Percentiles rank a stretch among this genome's conserved stretches.
Conservation (phyloP, 2,113 vertebrate genomes). For the Hemichromis elongatus region DNA sequence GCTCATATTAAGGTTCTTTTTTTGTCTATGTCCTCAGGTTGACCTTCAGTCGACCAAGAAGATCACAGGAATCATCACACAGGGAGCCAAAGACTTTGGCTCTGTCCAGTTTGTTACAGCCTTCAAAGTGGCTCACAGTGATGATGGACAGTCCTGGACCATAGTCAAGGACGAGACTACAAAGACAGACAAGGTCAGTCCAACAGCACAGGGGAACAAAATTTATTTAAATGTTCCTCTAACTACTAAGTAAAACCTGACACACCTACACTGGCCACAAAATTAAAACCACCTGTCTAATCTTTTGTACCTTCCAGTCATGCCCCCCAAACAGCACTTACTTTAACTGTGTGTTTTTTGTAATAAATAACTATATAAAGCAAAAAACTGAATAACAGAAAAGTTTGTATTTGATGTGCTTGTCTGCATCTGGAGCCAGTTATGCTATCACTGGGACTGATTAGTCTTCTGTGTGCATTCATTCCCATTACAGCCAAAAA, state of each 20-base stretch:
- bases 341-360: neutral
- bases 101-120: slow-evolving; percentile 86
- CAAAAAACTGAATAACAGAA: neutral
- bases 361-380: neutral
- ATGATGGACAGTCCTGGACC: slow-evolving; percentile 79
- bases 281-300: neutral
- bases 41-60: slow-evolving; percentile 80
- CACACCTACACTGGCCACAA: neutral
- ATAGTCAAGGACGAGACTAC: slow-evolving; percentile 74
- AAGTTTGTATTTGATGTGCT: neutral
- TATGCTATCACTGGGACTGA: neutral
- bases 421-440: neutral
- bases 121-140: slow-evolving; percentile 87
- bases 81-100: slow-evolving; percentile 95
- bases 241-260: neutral
- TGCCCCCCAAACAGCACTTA: neutral
- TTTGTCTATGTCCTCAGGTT: slow-evolving; percentile 68
- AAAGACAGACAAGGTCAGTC: slow-evolving; percentile 76
- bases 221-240: neutral
- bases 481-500: neutral
- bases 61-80: slow-evolving; percentile 87
- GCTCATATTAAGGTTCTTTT: neutral
- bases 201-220: neutral
- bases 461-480: neutral
- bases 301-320: neutral